Base-by-base conservation (phyloP, 2,113 vertebrate genomes). In the Xiphias gladius region DNA sequence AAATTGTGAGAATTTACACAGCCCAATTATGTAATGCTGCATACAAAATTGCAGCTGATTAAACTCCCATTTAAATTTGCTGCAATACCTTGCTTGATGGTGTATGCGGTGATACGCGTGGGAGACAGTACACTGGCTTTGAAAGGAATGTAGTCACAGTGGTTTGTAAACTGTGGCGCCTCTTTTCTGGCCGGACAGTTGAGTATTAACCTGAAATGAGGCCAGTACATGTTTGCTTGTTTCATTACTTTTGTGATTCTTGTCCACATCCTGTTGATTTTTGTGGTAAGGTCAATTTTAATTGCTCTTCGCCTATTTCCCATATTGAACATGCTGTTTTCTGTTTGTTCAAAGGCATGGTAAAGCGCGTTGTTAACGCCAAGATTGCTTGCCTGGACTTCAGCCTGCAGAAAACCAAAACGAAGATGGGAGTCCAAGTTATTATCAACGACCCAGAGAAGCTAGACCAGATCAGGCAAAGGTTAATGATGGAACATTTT, bases 341-440 rank as follows among this genome's bases (percentile, higher is more conserved):
- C 26, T 85, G 61, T 11, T 48, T 61, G 5, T 46, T 17, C 13
- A 28, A 55, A 99, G 98, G 96, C 39, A 99, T 99, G 98, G 94
- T 95, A 19, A 99, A 99, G 91, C 97, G 98, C 69, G 90, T 99
- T 63, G 80, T 96, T 41, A 97, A 97, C 64, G 97, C 98, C 43
- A 99, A 99, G 93, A 96, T 99, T 37, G 98, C 98, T 16, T 99
- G 98, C 88, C 95, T 99, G 92, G 98, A 99, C 95, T 99, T 99
- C 95, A 99, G 97, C 87, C 94, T 99, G 66, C 97, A 99, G 93
- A 99, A 99, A 92, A 97, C 98, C 76, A 99, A 99, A 95, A 99
- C 99, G 98, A 99, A 99, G 82, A 95, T 99, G 92, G 98, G 98
- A 55, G 97, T 99, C 65, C 98, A 99, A 83, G 95, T 99, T 50